phyloP scores from a whole-genome alignment of 2,888 invertebrate genomes.

The Lasioglossum lativentre region DNA sequence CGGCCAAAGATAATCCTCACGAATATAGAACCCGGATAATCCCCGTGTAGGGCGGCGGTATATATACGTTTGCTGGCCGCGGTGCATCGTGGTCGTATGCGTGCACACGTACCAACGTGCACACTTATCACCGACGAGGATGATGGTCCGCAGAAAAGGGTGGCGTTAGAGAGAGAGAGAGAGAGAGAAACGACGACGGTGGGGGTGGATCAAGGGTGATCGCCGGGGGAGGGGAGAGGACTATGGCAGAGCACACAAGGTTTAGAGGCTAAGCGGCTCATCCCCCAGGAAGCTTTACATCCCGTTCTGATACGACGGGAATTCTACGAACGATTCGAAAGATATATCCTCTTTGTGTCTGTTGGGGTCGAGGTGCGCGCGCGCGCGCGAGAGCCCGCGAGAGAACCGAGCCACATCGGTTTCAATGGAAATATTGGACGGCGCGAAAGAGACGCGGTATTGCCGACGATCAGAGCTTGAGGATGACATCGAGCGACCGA shows the following conservation, averaged over 20 bases:
- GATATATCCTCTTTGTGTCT: slow-evolving; percentile 73
- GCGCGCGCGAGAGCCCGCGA: background rate
- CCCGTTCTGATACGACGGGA: slow-evolving; percentile 78
- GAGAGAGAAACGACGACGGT: slow-evolving; percentile 54
- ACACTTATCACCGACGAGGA: slow-evolving; percentile 59
- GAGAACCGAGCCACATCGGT: slow-evolving; percentile 34
- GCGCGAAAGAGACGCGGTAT: slow-evolving; percentile 55
- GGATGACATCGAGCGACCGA: slow-evolving; percentile 2
- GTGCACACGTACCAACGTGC: slow-evolving; percentile 47
- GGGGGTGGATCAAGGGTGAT: slow-evolving; percentile 56
- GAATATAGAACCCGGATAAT: slow-evolving; percentile 83
- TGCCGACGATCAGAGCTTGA: slow-evolving; percentile 13
- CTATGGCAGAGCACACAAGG: slow-evolving; percentile 81
- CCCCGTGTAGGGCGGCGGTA: slow-evolving; percentile 78
- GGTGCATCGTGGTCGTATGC: slow-evolving; percentile 41
- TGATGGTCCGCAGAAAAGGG: slow-evolving; percentile 74
- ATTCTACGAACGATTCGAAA: slow-evolving; percentile 79
- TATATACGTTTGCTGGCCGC: slow-evolving; percentile 60
- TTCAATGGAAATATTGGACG: slow-evolving; percentile 65
- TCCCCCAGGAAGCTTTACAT: slow-evolving; percentile 83
- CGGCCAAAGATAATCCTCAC: slow-evolving; percentile 83
- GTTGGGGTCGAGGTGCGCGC: slow-evolving; percentile 43
- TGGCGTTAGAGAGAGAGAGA: slow-evolving; percentile 30
- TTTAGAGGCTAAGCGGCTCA: slow-evolving; percentile 84
- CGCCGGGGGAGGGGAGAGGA: slow-evolving; percentile 58